A percentile compares a stretch with the other conserved stretches of the same genome.
phyloP scores from a whole-genome alignment of 2,888 invertebrate genomes.

The Nipponacmea schrenckii region DNA sequence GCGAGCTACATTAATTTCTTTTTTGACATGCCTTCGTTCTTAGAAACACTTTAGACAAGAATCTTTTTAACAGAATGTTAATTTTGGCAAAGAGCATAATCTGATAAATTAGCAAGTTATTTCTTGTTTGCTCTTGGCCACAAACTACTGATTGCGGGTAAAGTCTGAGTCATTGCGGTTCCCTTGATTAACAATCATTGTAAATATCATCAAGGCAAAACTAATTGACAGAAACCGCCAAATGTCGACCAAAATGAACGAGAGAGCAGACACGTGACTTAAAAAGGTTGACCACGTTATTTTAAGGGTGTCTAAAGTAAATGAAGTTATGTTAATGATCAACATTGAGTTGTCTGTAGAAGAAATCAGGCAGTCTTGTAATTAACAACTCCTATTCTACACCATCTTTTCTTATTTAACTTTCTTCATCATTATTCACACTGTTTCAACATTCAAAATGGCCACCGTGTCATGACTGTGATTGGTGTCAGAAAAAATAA shows the following conservation, averaged over 20 bases:
- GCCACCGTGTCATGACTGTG: background rate
- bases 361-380: background rate
- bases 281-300: constrained; percentile 7
- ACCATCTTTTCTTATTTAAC: too few species aligned
- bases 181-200: background rate
- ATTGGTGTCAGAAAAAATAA: background rate
- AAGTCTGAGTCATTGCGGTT: constrained; percentile 7
- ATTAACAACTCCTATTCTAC: too few species aligned
- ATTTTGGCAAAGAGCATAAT: constrained; percentile 9
- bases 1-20: too few species aligned
- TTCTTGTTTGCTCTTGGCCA: constrained; percentile 7
- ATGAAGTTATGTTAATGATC: background rate
- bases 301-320: constrained; percentile 5
- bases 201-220: constrained; percentile 2
- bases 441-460: too few species aligned
- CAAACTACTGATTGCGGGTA: constrained; percentile 2
- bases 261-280: background rate
- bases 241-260: background rate
- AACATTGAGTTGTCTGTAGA: constrained; percentile 1
- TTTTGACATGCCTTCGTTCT: too few species aligned
- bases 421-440: too few species aligned
- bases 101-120: constrained; percentile 7
- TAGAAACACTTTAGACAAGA: background rate
- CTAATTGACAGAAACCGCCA: constrained; percentile 1
- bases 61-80: constrained; percentile 3